A percentile compares a stretch with the other conserved stretches of the same genome.
Evolutionary conservation across 2,113 vertebrate species (phyloP).

Genomic region (Oreocharis arfaki): DNA sequence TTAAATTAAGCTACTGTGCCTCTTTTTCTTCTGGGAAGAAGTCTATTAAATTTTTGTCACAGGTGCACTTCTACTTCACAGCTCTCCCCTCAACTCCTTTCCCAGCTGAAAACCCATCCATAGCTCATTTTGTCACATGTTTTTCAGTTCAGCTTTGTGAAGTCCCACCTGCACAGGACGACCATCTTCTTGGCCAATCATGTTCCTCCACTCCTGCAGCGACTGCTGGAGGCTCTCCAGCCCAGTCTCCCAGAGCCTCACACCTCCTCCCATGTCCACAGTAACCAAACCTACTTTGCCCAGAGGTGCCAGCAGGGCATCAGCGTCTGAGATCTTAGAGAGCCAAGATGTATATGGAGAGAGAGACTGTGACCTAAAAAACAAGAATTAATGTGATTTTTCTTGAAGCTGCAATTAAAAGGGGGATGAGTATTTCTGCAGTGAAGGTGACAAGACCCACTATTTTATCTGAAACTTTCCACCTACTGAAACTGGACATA

Average conservation of each 20-base stretch:
- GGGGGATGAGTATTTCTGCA: not conserved
- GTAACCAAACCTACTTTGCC: constrained; percentile 82
- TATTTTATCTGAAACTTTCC: not conserved
- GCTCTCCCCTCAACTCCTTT: not conserved
- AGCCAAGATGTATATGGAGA: constrained; percentile 92
- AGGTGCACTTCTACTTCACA: not conserved
- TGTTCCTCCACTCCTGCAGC: constrained; percentile 91
- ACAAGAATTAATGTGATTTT: not conserved
- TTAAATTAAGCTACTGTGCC: not conserved
- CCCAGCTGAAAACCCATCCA: not conserved
- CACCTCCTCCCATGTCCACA: constrained; percentile 88
- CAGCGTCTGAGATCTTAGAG: constrained; percentile 85
- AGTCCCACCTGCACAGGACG: constrained; percentile 83
- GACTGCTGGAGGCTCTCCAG: constrained; percentile 85
- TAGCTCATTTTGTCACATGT: not conserved
- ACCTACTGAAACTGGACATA: not conserved
- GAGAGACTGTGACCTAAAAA: constrained; percentile 74
- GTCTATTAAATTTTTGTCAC: not conserved
- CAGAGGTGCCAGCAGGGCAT: constrained; percentile 81
- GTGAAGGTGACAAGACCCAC: not conserved
- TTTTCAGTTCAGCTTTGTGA: not conserved
- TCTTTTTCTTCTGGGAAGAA: not conserved
- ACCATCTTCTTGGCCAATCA: constrained; percentile 88
- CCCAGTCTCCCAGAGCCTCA: constrained; percentile 93
- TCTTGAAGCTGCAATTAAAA: not conserved